phyloP scores from a whole-genome alignment of 2,113 vertebrate genomes.

The Triplophysa rosa region DNA sequence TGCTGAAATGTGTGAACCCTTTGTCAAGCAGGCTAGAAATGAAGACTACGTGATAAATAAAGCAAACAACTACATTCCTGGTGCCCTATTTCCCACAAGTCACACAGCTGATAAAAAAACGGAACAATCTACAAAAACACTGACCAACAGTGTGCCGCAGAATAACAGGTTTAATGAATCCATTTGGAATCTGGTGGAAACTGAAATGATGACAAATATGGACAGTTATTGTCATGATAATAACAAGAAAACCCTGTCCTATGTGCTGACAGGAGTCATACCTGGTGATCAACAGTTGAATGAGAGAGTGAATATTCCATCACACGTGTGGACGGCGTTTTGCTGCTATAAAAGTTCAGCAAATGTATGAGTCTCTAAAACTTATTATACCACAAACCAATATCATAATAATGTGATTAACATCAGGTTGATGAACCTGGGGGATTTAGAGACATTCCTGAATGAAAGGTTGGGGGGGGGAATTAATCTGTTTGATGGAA shows the following conservation, averaged over 20 bases:
- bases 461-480: accelerated
- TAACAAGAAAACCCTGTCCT: not conserved
- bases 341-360: not conserved
- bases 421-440: accelerated
- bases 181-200: not conserved
- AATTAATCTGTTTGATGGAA: not conserved
- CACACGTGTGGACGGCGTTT: not conserved
- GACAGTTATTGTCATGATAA: not conserved
- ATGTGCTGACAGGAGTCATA: not conserved
- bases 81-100: not conserved
- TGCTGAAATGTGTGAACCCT: not conserved
- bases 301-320: conserved; percentile 5
- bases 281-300: not conserved
- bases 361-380: not conserved
- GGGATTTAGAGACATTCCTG: not conserved
- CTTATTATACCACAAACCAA: not conserved
- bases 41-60: not conserved
- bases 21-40: not conserved
- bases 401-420: accelerated
- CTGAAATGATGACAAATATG: not conserved
- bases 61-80: not conserved
- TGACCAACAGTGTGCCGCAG: not conserved
- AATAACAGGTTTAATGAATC: not conserved
- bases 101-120: not conserved
- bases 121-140: not conserved